A percentile compares a stretch with the other conserved stretches of the same genome.
These are phyloP conservation scores for Molossus molossus DNA, from an alignment of 2,797 vertebrate genomes.

Conservation along the genomic window DNA sequence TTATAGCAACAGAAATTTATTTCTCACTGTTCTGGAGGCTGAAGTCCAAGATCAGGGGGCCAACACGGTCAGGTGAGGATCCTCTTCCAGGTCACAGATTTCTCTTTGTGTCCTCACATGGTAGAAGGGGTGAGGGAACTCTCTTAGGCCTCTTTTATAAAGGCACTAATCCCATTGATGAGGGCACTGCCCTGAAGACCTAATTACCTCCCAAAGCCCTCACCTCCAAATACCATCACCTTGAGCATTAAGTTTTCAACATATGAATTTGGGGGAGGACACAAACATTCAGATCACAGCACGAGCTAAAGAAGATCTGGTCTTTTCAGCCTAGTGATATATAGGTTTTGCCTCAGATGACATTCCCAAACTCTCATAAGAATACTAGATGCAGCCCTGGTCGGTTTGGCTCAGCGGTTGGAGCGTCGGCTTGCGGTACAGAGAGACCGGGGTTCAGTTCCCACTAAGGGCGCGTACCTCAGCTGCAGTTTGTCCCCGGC, in stretches of 20 bases:
- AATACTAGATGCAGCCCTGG: background rate
- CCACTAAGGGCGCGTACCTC: no score
- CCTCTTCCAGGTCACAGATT: background rate
- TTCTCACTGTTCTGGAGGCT: background rate
- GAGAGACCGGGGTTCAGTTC: no score
- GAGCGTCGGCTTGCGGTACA: no score
- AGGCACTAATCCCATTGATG: background rate
- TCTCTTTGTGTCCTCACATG: background rate
- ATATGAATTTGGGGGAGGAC: background rate
- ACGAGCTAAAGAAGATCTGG: background rate
- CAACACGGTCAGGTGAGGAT: background rate
- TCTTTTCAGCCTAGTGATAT: conserved; percentile 8
- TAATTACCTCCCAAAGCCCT: background rate
- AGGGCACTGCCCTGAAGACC: background rate
- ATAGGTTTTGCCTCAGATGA: conserved; percentile 3
- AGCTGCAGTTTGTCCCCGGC: no score
- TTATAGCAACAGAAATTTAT: background rate
- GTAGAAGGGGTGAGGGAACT: background rate
- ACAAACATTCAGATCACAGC: background rate
- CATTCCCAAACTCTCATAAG: background rate
- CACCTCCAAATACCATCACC: background rate
- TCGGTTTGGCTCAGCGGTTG: no score
- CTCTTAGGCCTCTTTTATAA: conserved; percentile 4
- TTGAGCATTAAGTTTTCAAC: conserved; percentile 9
- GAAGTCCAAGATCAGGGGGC: background rate